Evolutionary conservation across 2,888 invertebrate species (phyloP), one percentile per base, ranked within the genome.

Genomic region (Lapara coniferarum): DNA sequence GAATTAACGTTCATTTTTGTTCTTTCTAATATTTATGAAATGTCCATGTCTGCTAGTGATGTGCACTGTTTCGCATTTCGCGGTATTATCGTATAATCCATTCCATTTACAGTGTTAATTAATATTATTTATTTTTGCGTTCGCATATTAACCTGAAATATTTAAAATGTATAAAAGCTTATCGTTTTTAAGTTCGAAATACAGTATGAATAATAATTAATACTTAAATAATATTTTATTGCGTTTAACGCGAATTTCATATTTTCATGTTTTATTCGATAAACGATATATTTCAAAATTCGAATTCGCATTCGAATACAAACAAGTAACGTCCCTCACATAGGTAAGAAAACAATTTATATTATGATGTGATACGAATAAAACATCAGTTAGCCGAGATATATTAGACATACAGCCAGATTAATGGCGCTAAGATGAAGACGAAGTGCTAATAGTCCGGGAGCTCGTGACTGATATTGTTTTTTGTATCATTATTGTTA

Each of bases 371-470:
- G 82, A 76, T 81, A 82, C 83, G 84, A 86, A 86, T 85, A 85
- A 85, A 87, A 85, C 86, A 86, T 85, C 81, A 82, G 84, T 83
- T 85, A 82, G 79, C 63, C 71, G 79, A 84, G 86, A 89, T 85
- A 87, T 89, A 89, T 89, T 82, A 85, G 85, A 84, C 86, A 83
- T 81, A 87, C 81, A 86, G 83, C 86, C 77, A 88, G 89, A 89
- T 89, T 87, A 89, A 89, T 89, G 89, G 85, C 73, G 80, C 71
- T 77, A 77, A 87, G 83, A 84, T 84, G 83, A 84, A 81, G 84
- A 82, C 80, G 72, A 75, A 79, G 80, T 75, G 79, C 49, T 69
- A 58, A 66, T 78, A 78, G 81, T 19, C 74, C 51, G 44, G 76
- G 84, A 82, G 86, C 74, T 72, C 69, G 70, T 1, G 69, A 58